Evolutionary conservation across 2,888 invertebrate species (phyloP).

Genomic region (Diaprepes abbreviatus): DNA sequence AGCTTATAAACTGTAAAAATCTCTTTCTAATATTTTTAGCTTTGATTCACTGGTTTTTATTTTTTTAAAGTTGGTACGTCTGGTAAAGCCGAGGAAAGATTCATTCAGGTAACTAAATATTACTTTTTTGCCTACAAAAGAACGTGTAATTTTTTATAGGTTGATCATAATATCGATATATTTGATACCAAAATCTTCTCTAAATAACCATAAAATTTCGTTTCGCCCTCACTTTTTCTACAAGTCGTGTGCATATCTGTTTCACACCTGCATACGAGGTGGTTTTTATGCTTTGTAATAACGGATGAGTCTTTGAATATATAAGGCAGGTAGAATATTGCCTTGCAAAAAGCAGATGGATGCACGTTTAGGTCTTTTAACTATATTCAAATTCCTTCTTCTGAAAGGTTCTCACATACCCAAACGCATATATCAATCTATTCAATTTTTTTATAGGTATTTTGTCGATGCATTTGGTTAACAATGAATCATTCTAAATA

Average conservation of each 20-base stretch:
- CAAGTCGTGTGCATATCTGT: constrained; percentile 59
- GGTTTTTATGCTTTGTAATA: constrained; percentile 53
- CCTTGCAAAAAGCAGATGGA: constrained; percentile 49
- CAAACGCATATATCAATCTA: constrained; percentile 48
- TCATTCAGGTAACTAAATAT: too few relatives aligned
- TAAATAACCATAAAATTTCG: constrained; percentile 23
- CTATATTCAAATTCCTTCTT: constrained; percentile 45
- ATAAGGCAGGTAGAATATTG: constrained; percentile 59
- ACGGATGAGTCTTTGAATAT: constrained; percentile 51
- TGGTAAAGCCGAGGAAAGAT: too few relatives aligned
- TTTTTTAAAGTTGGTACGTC: too few relatives aligned
- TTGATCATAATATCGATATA: too few relatives aligned
- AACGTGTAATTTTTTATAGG: too few relatives aligned
- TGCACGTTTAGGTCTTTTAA: constrained; percentile 37
- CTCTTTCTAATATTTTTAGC: too few relatives aligned
- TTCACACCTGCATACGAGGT: constrained; percentile 62
- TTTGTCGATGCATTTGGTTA: constrained; percentile 42
- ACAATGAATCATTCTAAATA: constrained; percentile 33
- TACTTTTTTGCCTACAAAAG: too few relatives aligned
- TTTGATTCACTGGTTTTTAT: too few relatives aligned
- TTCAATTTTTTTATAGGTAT: constrained; percentile 47
- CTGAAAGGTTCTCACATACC: constrained; percentile 44
- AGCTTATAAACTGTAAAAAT: too few relatives aligned
- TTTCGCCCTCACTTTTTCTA: constrained; percentile 53
- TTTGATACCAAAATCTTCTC: background rate